Conservation (phyloP, 2,797 vertebrate genomes). For the Poliocrania exsul region DNA sequence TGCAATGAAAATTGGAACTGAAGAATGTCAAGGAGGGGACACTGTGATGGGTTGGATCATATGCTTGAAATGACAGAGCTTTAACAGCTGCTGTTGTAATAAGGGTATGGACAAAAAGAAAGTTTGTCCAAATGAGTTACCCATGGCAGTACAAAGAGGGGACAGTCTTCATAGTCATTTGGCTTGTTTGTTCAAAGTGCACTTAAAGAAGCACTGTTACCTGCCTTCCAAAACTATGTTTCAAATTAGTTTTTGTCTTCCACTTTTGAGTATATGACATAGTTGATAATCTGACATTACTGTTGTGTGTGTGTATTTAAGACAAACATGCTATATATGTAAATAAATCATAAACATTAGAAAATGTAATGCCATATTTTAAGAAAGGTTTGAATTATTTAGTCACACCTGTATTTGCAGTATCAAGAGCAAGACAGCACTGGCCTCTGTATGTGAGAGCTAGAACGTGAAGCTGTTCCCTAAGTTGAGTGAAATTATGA, state of each 20-base stretch:
- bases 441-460: not conserved
- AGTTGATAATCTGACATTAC: not conserved
- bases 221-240: not conserved
- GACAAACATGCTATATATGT: not conserved
- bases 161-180: not conserved
- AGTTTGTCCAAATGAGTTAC: not conserved
- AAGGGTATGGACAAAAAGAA: not conserved
- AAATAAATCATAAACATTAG: not conserved
- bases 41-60: not conserved
- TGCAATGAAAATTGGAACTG: constrained; percentile 25
- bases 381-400: not conserved
- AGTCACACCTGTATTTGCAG: not conserved
- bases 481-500: not conserved
- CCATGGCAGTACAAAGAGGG: not conserved
- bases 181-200: not conserved
- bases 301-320: not conserved
- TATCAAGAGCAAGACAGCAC: not conserved
- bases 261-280: not conserved
- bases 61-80: not conserved
- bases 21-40: constrained; percentile 25
- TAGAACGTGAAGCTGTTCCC: not conserved
- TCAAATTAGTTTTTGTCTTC: not conserved
- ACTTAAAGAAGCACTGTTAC: not conserved
- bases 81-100: not conserved
- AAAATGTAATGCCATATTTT: not conserved